phyloP scores from a whole-genome alignment of 2,888 invertebrate species.

The Perdita meconis region DNA sequence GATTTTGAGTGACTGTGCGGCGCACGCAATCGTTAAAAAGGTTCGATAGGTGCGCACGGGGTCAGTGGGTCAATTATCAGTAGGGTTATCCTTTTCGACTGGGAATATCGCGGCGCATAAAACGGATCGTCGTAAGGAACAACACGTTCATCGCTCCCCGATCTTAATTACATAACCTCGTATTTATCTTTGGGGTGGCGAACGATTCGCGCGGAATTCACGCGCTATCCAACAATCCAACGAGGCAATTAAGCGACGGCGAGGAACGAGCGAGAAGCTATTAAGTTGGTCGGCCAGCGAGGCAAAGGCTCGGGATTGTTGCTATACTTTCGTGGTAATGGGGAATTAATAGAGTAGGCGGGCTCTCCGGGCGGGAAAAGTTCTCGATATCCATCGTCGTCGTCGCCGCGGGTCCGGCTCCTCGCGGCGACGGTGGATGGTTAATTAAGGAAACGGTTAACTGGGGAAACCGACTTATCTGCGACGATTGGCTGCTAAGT shows the following conservation, averaged over 20 bases:
- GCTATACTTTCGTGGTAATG: conserved; percentile 58
- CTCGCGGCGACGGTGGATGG: conserved; percentile 43
- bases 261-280: conserved; percentile 44
- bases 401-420: conserved; percentile 31
- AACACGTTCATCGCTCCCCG: conserved; percentile 33
- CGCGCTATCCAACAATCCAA: conserved; percentile 29
- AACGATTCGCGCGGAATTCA: conserved; percentile 36
- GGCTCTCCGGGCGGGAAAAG: conserved; percentile 27
- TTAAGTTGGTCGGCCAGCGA: conserved; percentile 33
- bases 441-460: conserved; percentile 73
- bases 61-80: too few species aligned
- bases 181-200: conserved; percentile 44
- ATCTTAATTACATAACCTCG: conserved; percentile 49
- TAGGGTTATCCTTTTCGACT: background rate
- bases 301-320: conserved; percentile 41
- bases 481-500: conserved; percentile 69
- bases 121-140: conserved; percentile 13
- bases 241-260: conserved; percentile 44
- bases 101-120: background rate
- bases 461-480: conserved; percentile 72
- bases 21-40: too few species aligned
- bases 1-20: too few species aligned
- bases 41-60: too few species aligned
- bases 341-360: conserved; percentile 59
- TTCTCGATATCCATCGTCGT: conserved; percentile 44